Conservation (phyloP, 2,797 vertebrate genomes). For the Sparus aurata region DNA sequence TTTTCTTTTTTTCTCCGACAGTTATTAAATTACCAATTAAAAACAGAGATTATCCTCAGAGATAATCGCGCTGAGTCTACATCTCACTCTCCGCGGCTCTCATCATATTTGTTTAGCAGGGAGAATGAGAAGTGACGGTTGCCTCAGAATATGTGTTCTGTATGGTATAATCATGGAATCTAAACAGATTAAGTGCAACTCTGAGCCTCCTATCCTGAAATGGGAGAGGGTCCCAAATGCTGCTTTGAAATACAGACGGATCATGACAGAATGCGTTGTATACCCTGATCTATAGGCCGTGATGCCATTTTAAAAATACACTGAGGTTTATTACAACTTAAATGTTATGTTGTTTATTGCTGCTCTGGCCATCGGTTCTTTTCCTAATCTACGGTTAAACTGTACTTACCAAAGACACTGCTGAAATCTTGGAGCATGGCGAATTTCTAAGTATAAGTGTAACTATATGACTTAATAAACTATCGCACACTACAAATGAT, state of each 20-base stretch:
- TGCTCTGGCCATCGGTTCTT: not conserved
- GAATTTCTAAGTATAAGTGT: not conserved
- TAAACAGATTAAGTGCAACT: not conserved
- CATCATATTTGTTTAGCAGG: constrained; percentile 17
- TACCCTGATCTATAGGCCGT: not conserved
- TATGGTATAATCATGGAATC: not conserved
- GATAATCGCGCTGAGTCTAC: constrained; percentile 47
- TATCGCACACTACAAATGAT: no score
- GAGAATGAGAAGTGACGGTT: constrained; percentile 43
- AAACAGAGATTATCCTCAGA: constrained; percentile 54
- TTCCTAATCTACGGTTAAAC: not conserved
- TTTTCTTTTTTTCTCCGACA: constrained; percentile 26
- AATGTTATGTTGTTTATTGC: no score
- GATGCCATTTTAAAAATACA: not conserved
- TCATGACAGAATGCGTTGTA: not conserved
- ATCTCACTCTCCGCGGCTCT: constrained; percentile 29
- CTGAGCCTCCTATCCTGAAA: not conserved
- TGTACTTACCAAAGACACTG: not conserved
- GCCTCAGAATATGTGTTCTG: not conserved
- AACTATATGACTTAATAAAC: no score
- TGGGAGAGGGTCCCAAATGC: constrained; percentile 6
- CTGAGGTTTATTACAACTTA: no score
- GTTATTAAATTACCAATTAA: constrained; percentile 65
- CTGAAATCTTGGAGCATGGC: not conserved
- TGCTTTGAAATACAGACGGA: not conserved